phyloP scores from a whole-genome alignment of 2,113 vertebrate species.

The Ceratotherium simum region DNA sequence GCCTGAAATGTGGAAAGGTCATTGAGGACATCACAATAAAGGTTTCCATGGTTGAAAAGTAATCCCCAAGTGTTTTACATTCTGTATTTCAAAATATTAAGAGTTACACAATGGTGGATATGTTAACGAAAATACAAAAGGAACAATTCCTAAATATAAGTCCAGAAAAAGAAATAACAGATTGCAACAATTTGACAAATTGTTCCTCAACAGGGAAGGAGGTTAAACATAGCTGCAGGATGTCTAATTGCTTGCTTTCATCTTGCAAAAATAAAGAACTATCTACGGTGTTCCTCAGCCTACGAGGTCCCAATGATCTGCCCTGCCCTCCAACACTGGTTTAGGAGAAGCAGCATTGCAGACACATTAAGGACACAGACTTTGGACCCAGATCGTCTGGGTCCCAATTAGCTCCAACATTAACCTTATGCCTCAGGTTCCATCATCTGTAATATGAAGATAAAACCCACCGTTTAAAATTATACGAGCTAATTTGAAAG shows the following conservation, averaged over 20 bases:
- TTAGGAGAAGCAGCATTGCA: rapidly evolving
- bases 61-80: neutral
- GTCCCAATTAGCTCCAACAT: neutral
- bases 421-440: neutral
- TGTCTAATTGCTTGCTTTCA: rapidly evolving
- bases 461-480: neutral
- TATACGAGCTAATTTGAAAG: neutral
- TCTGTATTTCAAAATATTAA: conserved; percentile 20
- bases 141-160: neutral
- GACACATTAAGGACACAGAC: neutral
- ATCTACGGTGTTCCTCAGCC: rapidly evolving
- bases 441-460: too few relatives aligned
- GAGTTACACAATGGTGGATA: neutral
- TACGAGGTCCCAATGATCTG: rapidly evolving
- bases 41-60: neutral
- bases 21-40: neutral
- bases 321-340: rapidly evolving
- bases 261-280: neutral
- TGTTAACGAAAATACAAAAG: neutral
- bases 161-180: neutral
- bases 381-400: rapidly evolving
- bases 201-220: neutral
- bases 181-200: neutral
- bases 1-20: neutral
- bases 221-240: too few relatives aligned